Conservation (phyloP, 2,113 vertebrate genomes). For the Cololabis saira region DNA sequence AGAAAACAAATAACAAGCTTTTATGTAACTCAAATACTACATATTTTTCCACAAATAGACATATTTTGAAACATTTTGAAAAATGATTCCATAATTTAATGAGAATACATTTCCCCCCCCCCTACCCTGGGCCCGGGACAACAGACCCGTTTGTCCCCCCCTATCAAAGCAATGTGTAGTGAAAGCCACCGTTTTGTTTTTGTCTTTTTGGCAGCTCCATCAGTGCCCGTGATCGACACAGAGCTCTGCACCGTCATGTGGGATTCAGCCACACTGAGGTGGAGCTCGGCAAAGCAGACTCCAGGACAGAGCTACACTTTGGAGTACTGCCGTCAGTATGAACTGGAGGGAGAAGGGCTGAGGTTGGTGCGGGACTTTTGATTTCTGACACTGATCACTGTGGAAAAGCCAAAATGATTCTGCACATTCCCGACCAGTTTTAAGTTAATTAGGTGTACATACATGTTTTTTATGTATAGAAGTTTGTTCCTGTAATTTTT, state of each 20-base stretch:
- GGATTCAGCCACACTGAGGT: slow-evolving; percentile 89
- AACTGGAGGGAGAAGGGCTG: slow-evolving; percentile 92
- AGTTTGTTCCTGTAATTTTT: not conserved
- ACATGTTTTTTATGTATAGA: not conserved
- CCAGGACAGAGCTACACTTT: slow-evolving; percentile 86
- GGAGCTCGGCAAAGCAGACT: slow-evolving; percentile 70
- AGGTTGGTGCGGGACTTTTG: slow-evolving; percentile 80
- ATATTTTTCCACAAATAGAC: no score
- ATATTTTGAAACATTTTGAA: no score
- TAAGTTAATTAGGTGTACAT: no score
- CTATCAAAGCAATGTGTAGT: no score
- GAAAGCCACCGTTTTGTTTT: not conserved
- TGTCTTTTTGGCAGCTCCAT: slow-evolving; percentile 83
- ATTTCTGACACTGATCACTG: not conserved
- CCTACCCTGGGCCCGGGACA: no score
- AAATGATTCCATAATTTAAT: no score
- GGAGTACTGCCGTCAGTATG: slow-evolving; percentile 94
- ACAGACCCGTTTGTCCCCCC: no score
- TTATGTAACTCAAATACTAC: no score
- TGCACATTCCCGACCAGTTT: no score
- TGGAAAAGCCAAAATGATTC: not conserved
- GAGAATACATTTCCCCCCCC: no score
- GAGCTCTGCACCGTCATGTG: slow-evolving; percentile 89
- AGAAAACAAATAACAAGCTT: no score
- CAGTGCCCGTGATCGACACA: slow-evolving; percentile 85